Conservation (phyloP, 2,113 vertebrate species). For the Pterophyllum scalare region DNA sequence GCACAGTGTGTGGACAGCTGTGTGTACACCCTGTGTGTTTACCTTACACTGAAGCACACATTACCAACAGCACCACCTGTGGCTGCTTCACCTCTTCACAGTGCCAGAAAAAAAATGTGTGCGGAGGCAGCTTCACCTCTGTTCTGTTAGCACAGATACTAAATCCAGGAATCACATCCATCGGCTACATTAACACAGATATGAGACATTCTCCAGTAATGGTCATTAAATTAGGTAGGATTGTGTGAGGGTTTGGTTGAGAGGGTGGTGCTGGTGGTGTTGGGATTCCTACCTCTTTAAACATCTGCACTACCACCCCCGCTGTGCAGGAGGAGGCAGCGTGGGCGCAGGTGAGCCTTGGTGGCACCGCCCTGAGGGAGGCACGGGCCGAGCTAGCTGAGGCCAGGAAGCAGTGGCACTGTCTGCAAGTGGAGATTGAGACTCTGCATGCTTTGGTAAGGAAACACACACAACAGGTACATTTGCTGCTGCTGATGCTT, state of each 20-base stretch:
- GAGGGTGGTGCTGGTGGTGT: not conserved
- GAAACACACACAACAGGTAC: not conserved
- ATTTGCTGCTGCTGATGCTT: not conserved
- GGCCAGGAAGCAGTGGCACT: conserved; percentile 90
- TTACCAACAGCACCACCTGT: conserved; percentile 18
- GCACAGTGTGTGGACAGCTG: conserved; percentile 37
- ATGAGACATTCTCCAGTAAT: not conserved
- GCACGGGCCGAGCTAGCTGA: conserved; percentile 90
- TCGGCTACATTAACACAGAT: not conserved
- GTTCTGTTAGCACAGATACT: not conserved
- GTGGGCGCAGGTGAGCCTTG: conserved; percentile 86
- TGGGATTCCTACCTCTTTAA: not conserved
- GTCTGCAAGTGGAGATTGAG: conserved; percentile 92
- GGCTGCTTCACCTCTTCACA: not conserved
- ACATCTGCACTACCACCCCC: too few relatives aligned
- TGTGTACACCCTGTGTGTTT: conserved; percentile 43
- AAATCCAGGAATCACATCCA: not conserved
- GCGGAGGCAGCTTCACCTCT: not conserved
- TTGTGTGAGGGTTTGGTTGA: not conserved
- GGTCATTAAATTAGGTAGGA: not conserved
- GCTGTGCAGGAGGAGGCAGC: conserved; percentile 82
- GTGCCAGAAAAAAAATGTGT: conserved; percentile 15
- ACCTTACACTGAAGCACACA: conserved; percentile 17
- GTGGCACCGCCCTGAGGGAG: conserved; percentile 85
- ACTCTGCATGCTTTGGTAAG: conserved; percentile 93